phyloP scores from a whole-genome alignment of 2,888 invertebrate species.

The Drosophila infuscata region DNA sequence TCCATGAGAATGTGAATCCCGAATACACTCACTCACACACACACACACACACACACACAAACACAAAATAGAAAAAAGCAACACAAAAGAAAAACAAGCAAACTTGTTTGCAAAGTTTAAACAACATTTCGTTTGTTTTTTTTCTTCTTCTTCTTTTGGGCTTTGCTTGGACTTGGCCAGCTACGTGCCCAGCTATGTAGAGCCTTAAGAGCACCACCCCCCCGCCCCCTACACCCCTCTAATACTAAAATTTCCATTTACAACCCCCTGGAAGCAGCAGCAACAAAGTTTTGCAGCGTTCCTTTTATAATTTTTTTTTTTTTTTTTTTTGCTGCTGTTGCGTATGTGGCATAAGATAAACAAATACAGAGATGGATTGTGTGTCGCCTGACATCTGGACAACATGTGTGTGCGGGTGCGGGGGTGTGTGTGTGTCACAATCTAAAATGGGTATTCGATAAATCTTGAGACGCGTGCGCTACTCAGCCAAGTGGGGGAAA shows the following conservation, averaged over 20 bases:
- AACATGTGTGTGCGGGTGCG: conserved; percentile 51
- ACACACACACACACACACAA: conserved; percentile 1
- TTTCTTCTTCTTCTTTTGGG: conserved; percentile 24
- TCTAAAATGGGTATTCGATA: conserved; percentile 73
- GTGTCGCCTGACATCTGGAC: conserved; percentile 75
- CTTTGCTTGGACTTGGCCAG: conserved; percentile 43
- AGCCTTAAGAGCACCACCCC: background rate
- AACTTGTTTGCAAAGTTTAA: conserved; percentile 80
- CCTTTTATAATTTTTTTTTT: conserved; percentile 26
- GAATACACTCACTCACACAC: conserved; percentile 34
- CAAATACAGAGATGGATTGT: conserved; percentile 80
- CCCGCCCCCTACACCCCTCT: background rate
- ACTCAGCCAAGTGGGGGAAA: background rate
- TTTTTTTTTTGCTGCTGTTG: conserved; percentile 34
- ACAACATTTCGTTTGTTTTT: conserved; percentile 71
- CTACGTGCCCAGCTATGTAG: conserved; percentile 54
- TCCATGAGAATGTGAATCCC: conserved; percentile 67
- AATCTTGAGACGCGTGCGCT: conserved; percentile 40
- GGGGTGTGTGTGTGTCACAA: conserved; percentile 58
- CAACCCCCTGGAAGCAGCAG: conserved; percentile 20
- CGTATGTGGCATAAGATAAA: conserved; percentile 75
- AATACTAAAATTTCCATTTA: conserved; percentile 41
- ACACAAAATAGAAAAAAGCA: conserved; percentile 24
- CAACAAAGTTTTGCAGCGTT: conserved; percentile 18
- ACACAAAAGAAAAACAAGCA: conserved; percentile 62